A percentile compares a stretch with the other conserved stretches of the same genome.
Evolutionary conservation across 2,113 vertebrate species (phyloP).

Genomic region (Semnornis frantzii): DNA sequence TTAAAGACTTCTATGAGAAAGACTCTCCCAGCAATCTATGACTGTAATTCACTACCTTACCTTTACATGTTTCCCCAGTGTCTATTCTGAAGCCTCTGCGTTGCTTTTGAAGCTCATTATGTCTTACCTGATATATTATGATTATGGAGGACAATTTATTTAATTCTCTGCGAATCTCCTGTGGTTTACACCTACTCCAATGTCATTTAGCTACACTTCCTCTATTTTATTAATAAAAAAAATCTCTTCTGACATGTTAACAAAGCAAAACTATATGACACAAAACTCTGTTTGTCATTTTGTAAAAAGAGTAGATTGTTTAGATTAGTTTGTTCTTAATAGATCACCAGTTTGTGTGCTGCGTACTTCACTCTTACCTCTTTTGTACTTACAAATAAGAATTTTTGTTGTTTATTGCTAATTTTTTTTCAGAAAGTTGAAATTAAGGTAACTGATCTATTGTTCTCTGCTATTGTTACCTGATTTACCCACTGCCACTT

Average conservation of each 20-base stretch:
- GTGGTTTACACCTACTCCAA: neutral
- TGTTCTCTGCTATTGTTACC: neutral
- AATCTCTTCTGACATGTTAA: neutral
- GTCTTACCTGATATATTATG: neutral
- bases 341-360: neutral
- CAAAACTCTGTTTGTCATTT: neutral
- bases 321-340: neutral
- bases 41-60: neutral
- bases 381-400: neutral
- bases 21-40: neutral
- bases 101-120: neutral
- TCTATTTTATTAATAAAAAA: neutral
- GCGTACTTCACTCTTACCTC: neutral
- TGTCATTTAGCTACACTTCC: neutral
- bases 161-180: neutral
- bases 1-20: neutral
- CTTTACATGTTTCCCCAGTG: neutral
- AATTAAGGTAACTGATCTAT: neutral
- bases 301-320: neutral
- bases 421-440: neutral
- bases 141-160: neutral
- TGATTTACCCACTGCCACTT: fast-evolving
- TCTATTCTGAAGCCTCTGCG: neutral
- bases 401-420: neutral
- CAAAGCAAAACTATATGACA: neutral